phyloP scores from a whole-genome alignment of 1,140 invertebrate genomes.

The Diorhabda sublineata region DNA sequence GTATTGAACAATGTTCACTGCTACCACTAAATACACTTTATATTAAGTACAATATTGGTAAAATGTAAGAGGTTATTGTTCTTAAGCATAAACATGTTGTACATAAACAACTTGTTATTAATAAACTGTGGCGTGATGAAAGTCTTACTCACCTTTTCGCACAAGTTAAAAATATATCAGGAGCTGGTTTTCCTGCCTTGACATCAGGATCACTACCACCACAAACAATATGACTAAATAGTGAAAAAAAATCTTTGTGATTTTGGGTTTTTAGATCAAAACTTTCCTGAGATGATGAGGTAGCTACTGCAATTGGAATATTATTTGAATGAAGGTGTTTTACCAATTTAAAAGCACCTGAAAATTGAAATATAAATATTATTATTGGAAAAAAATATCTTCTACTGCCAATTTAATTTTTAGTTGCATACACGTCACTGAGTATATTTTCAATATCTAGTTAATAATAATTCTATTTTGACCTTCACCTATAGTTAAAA shows the following conservation, averaged over 20 bases:
- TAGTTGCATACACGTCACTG: too few relatives aligned
- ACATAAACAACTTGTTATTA: too few relatives aligned
- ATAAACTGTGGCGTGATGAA: background rate
- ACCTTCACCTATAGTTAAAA: too few relatives aligned
- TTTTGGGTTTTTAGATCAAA: slow-evolving; percentile 73
- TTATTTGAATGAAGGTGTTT: slow-evolving; percentile 72
- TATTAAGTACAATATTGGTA: too few relatives aligned
- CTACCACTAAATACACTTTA: too few relatives aligned
- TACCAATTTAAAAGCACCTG: slow-evolving; percentile 79
- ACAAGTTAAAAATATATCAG: slow-evolving; percentile 87
- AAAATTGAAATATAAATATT: slow-evolving; percentile 10
- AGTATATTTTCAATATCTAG: too few relatives aligned
- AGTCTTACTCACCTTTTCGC: slow-evolving; percentile 70
- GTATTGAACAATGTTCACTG: too few relatives aligned
- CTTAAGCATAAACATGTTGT: too few relatives aligned
- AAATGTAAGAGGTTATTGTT: too few relatives aligned
- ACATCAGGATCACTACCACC: slow-evolving; percentile 88
- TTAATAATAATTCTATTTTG: too few relatives aligned
- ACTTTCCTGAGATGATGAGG: slow-evolving; percentile 74
- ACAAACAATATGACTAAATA: slow-evolving; percentile 82
- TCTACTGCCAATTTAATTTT: too few relatives aligned
- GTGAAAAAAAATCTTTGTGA: slow-evolving; percentile 68
- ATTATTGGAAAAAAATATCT: too few relatives aligned
- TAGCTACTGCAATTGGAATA: slow-evolving; percentile 83
- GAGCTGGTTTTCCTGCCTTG: slow-evolving; percentile 84